phyloP scores from a whole-genome alignment of 2,113 vertebrate genomes.

The Chamaea fasciata region DNA sequence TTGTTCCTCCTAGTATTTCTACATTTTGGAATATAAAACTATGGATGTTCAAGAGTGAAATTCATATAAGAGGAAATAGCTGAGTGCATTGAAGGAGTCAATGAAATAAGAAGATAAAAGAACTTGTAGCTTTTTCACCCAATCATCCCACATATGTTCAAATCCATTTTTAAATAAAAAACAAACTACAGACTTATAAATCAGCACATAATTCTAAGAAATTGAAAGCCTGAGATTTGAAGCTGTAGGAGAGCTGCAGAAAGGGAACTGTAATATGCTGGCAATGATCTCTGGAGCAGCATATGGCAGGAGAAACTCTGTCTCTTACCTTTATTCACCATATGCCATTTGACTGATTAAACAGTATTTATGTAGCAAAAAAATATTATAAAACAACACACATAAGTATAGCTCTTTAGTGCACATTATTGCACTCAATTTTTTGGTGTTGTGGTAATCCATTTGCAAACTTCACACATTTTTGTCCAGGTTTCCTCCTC shows the following conservation, averaged over 20 bases:
- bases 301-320: slow-evolving; percentile 37
- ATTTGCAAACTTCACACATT: not conserved
- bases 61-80: not conserved
- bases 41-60: not conserved
- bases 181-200: not conserved
- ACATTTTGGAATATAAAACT: not conserved
- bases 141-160: not conserved
- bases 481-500: not conserved
- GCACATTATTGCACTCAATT: not conserved
- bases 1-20: not conserved
- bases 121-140: not conserved
- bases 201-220: not conserved
- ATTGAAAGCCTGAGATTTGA: not conserved
- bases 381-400: not conserved
- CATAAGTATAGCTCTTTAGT: not conserved
- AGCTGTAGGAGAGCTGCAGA: not conserved
- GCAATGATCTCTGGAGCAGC: slow-evolving; percentile 10
- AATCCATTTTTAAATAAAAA: not conserved
- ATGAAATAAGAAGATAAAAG: not conserved
- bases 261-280: not conserved
- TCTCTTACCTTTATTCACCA: slow-evolving; percentile 54
- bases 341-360: slow-evolving; percentile 39
- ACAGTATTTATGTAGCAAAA: slow-evolving; percentile 1
- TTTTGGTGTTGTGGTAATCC: not conserved
- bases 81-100: not conserved